phyloP scores from a whole-genome alignment of 2,888 invertebrate genomes.

The Tinea trinotella region DNA sequence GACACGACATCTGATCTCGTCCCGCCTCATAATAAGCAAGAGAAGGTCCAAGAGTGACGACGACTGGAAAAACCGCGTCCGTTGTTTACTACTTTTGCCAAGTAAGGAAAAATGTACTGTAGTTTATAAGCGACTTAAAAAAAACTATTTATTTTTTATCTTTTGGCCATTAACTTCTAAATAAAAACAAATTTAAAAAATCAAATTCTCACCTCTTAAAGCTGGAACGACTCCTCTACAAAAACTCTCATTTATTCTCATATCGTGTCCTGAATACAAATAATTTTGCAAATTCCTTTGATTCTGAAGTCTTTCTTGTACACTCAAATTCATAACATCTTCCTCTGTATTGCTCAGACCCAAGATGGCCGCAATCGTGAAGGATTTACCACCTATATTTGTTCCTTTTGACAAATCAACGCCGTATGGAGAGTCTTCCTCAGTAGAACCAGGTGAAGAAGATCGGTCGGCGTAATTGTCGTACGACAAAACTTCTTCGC shows the following conservation, averaged over 20 bases:
- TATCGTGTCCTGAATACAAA: constrained; percentile 54
- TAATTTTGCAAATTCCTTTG: constrained; percentile 57
- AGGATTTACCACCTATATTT: constrained; percentile 76
- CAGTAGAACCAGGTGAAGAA: constrained; percentile 50
- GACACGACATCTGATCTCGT: too few species aligned
- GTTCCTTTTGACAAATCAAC: constrained; percentile 59
- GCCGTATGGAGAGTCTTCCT: constrained; percentile 55
- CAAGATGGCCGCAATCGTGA: constrained; percentile 90
- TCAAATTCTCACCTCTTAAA: constrained; percentile 38
- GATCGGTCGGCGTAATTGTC: constrained; percentile 34
- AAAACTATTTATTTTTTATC: too few species aligned
- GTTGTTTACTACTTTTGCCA: too few species aligned
- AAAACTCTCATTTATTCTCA: constrained; percentile 53
- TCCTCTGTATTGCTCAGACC: constrained; percentile 75
- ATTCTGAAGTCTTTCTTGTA: constrained; percentile 61
- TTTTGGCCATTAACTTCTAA: too few species aligned
- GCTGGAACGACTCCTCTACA: constrained; percentile 38
- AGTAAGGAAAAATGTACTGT: too few species aligned
- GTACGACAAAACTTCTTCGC: constrained; percentile 38
- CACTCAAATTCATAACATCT: constrained; percentile 69
- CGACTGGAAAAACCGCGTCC: too few species aligned
- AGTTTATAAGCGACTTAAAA: too few species aligned
- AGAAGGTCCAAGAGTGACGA: too few species aligned
- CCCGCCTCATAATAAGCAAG: too few species aligned
- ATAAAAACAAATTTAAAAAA: too few species aligned